Evolutionary conservation across 2,797 vertebrate genomes (phyloP).

Genomic region (Helicolenus hilgendorfi): DNA sequence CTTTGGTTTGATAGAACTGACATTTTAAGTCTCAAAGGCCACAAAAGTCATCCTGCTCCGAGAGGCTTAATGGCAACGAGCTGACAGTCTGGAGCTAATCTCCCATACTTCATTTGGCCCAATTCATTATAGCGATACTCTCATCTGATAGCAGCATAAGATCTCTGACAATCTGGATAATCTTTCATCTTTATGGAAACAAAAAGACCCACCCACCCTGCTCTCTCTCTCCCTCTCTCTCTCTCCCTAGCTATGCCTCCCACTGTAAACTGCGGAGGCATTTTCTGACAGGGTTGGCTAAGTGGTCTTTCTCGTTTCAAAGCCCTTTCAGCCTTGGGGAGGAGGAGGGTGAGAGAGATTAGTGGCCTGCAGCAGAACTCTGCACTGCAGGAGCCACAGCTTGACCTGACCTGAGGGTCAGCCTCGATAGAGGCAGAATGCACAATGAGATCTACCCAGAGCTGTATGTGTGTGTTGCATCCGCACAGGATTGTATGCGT

Average conservation of each 20-base stretch:
- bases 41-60: constrained; percentile 47
- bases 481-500: background rate
- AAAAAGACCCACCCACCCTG: background rate
- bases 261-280: constrained; percentile 48
- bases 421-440: constrained; percentile 38
- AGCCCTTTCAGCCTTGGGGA: constrained; percentile 58
- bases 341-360: constrained; percentile 67
- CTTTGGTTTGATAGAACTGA: constrained; percentile 47
- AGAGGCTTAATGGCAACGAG: constrained; percentile 76
- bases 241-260: background rate
- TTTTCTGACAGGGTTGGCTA: constrained; percentile 65
- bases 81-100: constrained; percentile 77
- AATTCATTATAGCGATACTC: constrained; percentile 73
- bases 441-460: constrained; percentile 27
- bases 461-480: background rate
- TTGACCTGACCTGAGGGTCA: constrained; percentile 65
- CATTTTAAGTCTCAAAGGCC: constrained; percentile 56
- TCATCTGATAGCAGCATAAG: constrained; percentile 69
- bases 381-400: constrained; percentile 62
- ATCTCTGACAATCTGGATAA: constrained; percentile 78
- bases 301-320: constrained; percentile 67
- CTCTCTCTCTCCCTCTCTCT: background rate
- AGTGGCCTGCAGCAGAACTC: constrained; percentile 69
- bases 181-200: constrained; percentile 77
- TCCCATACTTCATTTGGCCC: constrained; percentile 77